Conservation (phyloP, 2,113 vertebrate species). For the Laticauda laticaudata region DNA sequence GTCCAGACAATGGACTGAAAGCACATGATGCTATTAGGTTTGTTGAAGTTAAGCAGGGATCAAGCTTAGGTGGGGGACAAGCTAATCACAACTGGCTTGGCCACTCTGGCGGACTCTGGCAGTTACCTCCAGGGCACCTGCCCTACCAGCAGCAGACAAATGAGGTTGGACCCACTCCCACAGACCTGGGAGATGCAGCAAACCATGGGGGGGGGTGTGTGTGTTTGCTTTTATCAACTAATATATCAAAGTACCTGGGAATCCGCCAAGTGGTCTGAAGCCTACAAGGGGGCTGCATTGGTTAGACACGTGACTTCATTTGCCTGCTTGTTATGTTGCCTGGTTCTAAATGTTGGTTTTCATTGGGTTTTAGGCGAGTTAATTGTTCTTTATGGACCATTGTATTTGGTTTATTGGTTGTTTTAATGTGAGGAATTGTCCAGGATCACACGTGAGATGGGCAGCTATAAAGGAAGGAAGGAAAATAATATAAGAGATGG, state of each 20-base stretch:
- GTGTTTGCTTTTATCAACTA: not conserved
- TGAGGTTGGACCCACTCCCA: not conserved
- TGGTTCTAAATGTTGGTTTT: not conserved
- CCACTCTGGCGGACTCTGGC: not conserved
- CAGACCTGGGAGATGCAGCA: not conserved
- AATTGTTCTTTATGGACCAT: not conserved
- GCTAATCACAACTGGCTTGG: not conserved
- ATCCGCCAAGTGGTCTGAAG: not conserved
- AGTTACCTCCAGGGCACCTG: not conserved
- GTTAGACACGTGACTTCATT: not conserved
- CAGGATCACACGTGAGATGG: not conserved
- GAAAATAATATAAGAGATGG: not conserved
- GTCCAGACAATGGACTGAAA: constrained; percentile 10
- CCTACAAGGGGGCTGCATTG: not conserved
- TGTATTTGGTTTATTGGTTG: not conserved
- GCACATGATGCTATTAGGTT: constrained; percentile 7
- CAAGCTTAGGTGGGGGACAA: not conserved
- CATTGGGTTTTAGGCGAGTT: not conserved
- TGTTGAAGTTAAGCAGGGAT: constrained; percentile 8
- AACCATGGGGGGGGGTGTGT: not conserved
- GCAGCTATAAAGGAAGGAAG: not conserved
- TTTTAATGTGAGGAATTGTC: not conserved
- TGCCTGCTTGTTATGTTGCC: not conserved
- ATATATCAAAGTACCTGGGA: not conserved
- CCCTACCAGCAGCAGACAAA: not conserved